Base-by-base conservation (phyloP, 2,797 vertebrate species). In the Helarctos malayanus region DNA sequence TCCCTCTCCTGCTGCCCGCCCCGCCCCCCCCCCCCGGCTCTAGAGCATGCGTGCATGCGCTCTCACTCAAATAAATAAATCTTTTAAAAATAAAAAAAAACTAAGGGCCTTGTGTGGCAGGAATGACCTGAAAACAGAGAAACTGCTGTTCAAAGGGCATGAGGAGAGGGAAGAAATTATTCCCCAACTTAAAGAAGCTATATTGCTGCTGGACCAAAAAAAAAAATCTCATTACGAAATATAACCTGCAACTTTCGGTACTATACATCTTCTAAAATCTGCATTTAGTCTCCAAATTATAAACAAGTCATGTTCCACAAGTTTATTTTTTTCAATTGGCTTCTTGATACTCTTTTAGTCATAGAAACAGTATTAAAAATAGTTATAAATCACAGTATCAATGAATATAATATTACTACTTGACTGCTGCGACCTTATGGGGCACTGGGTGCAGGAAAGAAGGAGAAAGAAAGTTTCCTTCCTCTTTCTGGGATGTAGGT, bases 381-480 rank as follows among this genome's bases (percentile, higher is more conserved):
- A 56, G 56, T 52, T 7, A 45, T 6, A 68, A 91, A 56, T 5
- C 5, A n/a, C 47, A 79, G 15, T 11, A 80, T 23, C 25, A 56
- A 47, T 45, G 49, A 92, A 47, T 21, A 52, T 35, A 80, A 8
- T 11, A 45, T 4, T 49, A 73, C 15, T 23, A 76, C 21, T 14
- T 69, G 25, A 82, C 54, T 45, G 19, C 29, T 23, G 21, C 47
- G 61, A 71, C 35, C 35, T 47, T 13, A 23, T 19, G 10, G 9
- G 4, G 23, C 19, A 27, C 0, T 18, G 47, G n/a, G 65, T 61
- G 2, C 35, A 85, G 68, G 21, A 49, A 59, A 69, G 41, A 45
- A 92, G 32, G 41, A 73, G 19, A n/a, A 65, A 92, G 75, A 49
- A 41, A 8, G 21, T 25, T 69, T 90, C 49, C 88, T 96, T 96